These are phyloP conservation scores for Strix occidentalis DNA, from an alignment of 2,797 vertebrate species.

Conservation along the genomic window DNA sequence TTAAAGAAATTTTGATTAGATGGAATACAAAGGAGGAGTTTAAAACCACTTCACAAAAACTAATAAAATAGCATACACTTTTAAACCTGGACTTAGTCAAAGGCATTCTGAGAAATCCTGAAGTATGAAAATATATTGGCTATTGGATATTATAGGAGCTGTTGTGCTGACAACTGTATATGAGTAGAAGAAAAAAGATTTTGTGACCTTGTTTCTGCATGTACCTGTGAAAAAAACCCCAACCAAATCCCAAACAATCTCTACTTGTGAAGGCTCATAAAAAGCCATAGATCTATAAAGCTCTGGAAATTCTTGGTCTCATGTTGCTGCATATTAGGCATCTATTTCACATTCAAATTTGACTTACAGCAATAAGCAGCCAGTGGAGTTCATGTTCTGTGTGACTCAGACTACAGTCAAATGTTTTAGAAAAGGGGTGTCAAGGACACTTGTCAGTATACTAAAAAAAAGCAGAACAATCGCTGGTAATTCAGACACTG, in stretches of 20 bases:
- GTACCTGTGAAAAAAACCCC: not conserved
- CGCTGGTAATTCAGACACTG: not conserved
- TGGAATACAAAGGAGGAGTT: not conserved
- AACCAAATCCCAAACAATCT: not conserved
- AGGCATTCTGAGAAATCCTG: not conserved
- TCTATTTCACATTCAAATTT: not conserved
- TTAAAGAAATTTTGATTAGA: not conserved
- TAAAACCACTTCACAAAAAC: not conserved
- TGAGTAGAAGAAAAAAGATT: not conserved
- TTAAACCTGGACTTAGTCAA: not conserved
- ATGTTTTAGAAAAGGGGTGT: not conserved
- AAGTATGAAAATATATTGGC: not conserved
- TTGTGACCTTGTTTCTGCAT: not conserved
- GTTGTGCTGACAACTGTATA: not conserved
- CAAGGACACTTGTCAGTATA: not conserved
- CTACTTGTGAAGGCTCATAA: not conserved
- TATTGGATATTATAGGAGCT: not conserved
- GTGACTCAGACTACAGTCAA: not conserved
- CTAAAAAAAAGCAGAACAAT: not conserved
- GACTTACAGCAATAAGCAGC: not conserved
- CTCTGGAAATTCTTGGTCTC: not conserved
- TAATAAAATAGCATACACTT: not conserved
- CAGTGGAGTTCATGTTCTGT: not conserved
- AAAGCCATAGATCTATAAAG: not conserved
- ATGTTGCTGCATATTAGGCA: not conserved